Evolutionary conservation across 2,888 invertebrate genomes (phyloP).

Genomic region (Harpalus rubripes): DNA sequence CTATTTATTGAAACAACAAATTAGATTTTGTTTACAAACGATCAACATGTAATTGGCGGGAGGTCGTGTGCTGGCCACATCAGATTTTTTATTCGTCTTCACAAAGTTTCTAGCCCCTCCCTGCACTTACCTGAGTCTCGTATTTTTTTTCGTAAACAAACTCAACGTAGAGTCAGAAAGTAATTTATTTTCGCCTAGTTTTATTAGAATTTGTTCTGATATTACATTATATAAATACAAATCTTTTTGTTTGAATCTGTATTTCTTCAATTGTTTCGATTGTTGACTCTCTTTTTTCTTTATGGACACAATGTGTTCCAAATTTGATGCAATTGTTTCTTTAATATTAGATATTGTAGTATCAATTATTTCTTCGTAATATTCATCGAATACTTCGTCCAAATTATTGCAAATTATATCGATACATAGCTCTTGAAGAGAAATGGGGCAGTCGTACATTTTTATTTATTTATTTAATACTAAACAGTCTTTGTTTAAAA

Average conservation of each 20-base stretch:
- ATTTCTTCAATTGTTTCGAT: slow-evolving; percentile 68
- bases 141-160: slow-evolving; percentile 81
- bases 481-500: slow-evolving; percentile 35
- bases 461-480: slow-evolving; percentile 66
- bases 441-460: slow-evolving; percentile 83
- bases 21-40: too few species aligned
- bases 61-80: not conserved
- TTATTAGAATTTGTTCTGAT: slow-evolving; percentile 80
- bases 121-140: slow-evolving; percentile 80
- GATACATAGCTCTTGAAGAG: slow-evolving; percentile 82
- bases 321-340: not conserved
- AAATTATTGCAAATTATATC: slow-evolving; percentile 83
- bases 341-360: not conserved
- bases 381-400: slow-evolving; percentile 78
- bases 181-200: slow-evolving; percentile 80
- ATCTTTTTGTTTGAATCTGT: slow-evolving; percentile 79
- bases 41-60: too few species aligned
- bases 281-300: slow-evolving; percentile 66
- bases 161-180: slow-evolving; percentile 82
- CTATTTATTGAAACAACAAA: too few species aligned
- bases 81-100: too few species aligned
- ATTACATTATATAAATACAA: slow-evolving; percentile 81
- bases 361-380: slow-evolving; percentile 73
- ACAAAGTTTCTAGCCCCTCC: too few species aligned
- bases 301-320: not conserved